These are phyloP conservation scores for Tetragonula carbonaria DNA, from an alignment of 2,888 invertebrate genomes.

Conservation along the genomic window DNA sequence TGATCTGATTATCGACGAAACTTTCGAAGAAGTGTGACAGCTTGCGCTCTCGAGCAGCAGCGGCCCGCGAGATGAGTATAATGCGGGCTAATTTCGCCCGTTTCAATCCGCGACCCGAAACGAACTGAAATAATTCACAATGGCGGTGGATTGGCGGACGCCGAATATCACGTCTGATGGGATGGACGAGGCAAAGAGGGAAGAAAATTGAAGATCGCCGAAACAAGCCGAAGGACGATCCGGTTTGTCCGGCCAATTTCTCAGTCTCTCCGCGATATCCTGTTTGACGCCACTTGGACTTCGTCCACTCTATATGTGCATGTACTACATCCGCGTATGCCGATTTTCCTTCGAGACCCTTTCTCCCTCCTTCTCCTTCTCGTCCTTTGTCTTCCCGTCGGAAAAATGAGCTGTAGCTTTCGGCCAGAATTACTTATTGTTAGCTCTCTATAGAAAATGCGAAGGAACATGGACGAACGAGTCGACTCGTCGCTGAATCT, in stretches of 20 bases:
- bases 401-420: background rate
- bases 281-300: conserved; percentile 19
- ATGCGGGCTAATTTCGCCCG: conserved; percentile 38
- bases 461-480: background rate
- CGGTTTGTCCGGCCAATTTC: background rate
- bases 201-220: background rate
- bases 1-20: conserved; percentile 76
- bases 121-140: conserved; percentile 39
- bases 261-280: conserved; percentile 9
- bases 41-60: conserved; percentile 1
- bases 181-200: too few relatives aligned
- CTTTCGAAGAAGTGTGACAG: conserved; percentile 67
- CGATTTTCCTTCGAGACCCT: conserved; percentile 26
- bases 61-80: conserved; percentile 2
- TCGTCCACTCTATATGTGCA: background rate
- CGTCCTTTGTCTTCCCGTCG: too few relatives aligned
- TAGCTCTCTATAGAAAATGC: conserved; percentile 8
- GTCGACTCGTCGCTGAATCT: background rate
- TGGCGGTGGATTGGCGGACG: background rate
- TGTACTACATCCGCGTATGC: background rate
- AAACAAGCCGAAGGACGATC: background rate
- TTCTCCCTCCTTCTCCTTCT: background rate
- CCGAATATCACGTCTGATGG: too few relatives aligned
- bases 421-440: conserved; percentile 29
- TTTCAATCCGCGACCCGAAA: conserved; percentile 29